These are phyloP conservation scores for Aphelenchoides bicaudatus DNA, from an alignment of 2,888 invertebrate species.

Conservation along the genomic window DNA sequence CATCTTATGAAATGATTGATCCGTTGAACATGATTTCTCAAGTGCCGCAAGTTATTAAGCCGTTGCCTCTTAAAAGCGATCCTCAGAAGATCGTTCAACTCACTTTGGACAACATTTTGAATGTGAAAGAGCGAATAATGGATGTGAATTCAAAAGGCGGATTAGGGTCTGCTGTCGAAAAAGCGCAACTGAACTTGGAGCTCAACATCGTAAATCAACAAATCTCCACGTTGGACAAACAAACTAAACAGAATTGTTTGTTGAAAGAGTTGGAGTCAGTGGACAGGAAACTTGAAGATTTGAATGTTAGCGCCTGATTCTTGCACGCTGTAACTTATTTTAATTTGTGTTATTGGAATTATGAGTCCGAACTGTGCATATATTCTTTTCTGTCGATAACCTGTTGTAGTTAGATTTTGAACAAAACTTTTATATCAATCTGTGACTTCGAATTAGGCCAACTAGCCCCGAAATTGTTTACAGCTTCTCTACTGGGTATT, in stretches of 20 bases:
- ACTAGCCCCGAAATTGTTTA: too few relatives aligned
- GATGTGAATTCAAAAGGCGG: slow-evolving; percentile 30
- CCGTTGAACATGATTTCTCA: slow-evolving; percentile 29
- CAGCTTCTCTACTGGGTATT: too few relatives aligned
- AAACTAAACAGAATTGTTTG: slow-evolving; percentile 50
- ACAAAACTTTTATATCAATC: too few relatives aligned
- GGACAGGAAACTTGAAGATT: slow-evolving; percentile 41
- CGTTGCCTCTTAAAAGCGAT: slow-evolving; percentile 31
- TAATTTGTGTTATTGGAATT: too few relatives aligned
- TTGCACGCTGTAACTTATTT: too few relatives aligned
- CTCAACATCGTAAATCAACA: slow-evolving; percentile 48
- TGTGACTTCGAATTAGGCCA: too few relatives aligned
- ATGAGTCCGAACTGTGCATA: too few relatives aligned
- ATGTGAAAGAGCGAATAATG: slow-evolving; percentile 39
- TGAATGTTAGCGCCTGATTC: slow-evolving; percentile 21
- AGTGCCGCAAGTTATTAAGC: slow-evolving; percentile 36
- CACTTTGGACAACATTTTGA: slow-evolving; percentile 50
- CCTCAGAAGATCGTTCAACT: slow-evolving; percentile 51
- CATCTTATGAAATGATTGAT: slow-evolving; percentile 27
- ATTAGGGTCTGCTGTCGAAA: slow-evolving; percentile 35
- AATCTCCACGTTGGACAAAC: slow-evolving; percentile 50
- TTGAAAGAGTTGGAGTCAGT: slow-evolving; percentile 48
- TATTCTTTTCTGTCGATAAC: too few relatives aligned
- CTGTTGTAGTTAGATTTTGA: too few relatives aligned
- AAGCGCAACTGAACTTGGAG: slow-evolving; percentile 53